Conservation (phyloP, 92 coral and sea anemone species). For the Plumapathes pennacea region DNA sequence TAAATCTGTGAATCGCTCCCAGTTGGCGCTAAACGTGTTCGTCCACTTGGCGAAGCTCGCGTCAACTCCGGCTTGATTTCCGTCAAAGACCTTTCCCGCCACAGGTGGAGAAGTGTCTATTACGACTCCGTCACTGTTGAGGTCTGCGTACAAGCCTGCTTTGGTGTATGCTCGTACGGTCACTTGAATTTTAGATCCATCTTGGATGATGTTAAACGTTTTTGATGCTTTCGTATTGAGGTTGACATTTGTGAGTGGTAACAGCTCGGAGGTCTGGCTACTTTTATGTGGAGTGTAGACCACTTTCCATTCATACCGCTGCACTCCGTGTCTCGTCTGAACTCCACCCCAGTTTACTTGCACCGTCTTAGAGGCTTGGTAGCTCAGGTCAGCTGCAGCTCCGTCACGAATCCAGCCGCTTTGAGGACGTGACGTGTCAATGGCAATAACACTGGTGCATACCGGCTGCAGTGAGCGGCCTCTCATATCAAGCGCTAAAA, state of each 20-base stretch:
- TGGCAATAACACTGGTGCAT: constrained; percentile 63
- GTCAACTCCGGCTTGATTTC: constrained; percentile 52
- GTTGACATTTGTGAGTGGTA: constrained; percentile 56
- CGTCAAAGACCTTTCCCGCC: constrained; percentile 69
- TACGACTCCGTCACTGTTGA: constrained; percentile 77
- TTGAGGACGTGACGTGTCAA: constrained; percentile 82
- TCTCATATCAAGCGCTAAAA: constrained; percentile 72
- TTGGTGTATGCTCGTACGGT: constrained; percentile 81
- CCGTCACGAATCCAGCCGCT: constrained; percentile 96
- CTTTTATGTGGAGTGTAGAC: constrained; percentile 33
- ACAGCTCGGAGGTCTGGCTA: constrained; percentile 32
- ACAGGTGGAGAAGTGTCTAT: constrained; percentile 80
- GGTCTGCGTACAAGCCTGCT: constrained; percentile 78
- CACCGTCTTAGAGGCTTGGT: constrained; percentile 69
- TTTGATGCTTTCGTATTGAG: constrained; percentile 55
- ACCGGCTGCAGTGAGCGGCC: constrained; percentile 45
- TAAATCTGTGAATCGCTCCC: constrained; percentile 80
- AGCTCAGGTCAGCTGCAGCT: constrained; percentile 66
- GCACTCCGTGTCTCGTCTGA: constrained; percentile 69
- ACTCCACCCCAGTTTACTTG: constrained; percentile 97
- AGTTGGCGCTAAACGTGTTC: constrained; percentile 66
- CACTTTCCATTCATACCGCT: constrained; percentile 85
- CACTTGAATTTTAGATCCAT: constrained; percentile 57
- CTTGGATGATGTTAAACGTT: constrained; percentile 58
- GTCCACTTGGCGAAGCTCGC: constrained; percentile 85